Base-by-base conservation (phyloP, 2,113 vertebrate species). In the Oryzias curvinotus region DNA sequence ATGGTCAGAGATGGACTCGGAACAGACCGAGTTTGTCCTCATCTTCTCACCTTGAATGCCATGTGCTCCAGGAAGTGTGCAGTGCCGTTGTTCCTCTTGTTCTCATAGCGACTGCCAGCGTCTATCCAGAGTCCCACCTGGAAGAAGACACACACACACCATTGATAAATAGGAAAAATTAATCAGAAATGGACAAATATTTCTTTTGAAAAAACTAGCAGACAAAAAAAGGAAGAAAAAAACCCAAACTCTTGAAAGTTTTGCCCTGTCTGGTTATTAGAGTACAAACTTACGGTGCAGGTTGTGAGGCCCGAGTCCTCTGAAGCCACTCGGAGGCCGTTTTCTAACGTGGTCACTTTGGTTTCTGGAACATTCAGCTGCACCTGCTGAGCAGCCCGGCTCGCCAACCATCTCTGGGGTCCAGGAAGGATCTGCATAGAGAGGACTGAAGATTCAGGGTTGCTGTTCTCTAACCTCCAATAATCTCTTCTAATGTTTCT, bases 101-200 rank as follows among this genome's bases (percentile, higher is more conserved):
- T 96, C 88, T 99, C 97, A 57, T 99, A 99, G 15, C 97, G 94
- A 84, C 97, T 99, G 70, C 97, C 97, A 16, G 97, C 97, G 58
- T 98, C 97, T 55, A 98, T 99, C 97, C 97, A 99, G 49, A 99
- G 94, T 13, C 97, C 97, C 68, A 98, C 97, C 97, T 99, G 71
- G 4, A 76, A 46, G n/a, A 45, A 47, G 18, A 2, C 47, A 41
- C 18, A 8, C 1, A 18, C 8, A 16, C 18, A n/a, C 15, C 21
- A 50, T 12, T n/a, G 15, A 47, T 45, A 41, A 7, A 5, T 15
- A 14, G 14, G 17, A 13, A 7, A 4, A 6, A n/a, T 13, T 5
- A 15, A n/a, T 1, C n/a, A 47, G 1, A 47, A 47, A 47, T 12
- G 3, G 2, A 36, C 10, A 36, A 30, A 1, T 6, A 30, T 30